Percentiles rank a stretch among this genome's conserved stretches.
These are phyloP conservation scores for Calcarius lapponicus DNA, from an alignment of 2,797 vertebrate species.

Conservation along the genomic window DNA sequence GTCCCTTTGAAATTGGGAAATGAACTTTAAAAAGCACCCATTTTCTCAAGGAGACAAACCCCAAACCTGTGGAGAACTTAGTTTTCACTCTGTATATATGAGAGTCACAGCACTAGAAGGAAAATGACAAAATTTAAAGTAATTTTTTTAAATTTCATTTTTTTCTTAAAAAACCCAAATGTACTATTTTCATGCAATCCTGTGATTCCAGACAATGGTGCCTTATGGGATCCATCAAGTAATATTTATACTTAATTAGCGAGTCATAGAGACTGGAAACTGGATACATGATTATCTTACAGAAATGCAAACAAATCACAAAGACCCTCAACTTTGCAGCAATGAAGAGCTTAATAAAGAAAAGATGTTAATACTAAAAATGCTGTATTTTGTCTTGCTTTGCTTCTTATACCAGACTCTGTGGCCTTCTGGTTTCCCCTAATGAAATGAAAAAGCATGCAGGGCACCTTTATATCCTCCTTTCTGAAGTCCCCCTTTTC, in stretches of 20 bases:
- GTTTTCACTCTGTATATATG: background rate
- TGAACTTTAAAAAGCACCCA: background rate
- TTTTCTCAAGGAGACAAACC: background rate
- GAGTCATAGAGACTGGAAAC: background rate
- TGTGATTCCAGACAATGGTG: background rate
- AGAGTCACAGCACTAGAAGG: background rate
- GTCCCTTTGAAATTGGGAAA: background rate
- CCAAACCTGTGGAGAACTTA: background rate
- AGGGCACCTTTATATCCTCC: background rate
- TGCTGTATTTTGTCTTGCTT: background rate
- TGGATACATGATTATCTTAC: background rate
- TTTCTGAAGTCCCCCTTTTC: background rate
- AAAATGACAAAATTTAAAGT: background rate
- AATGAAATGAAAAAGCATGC: background rate
- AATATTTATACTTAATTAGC: background rate
- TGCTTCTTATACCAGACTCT: background rate
- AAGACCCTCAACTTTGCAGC: background rate
- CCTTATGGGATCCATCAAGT: background rate
- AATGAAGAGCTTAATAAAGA: constrained; percentile 16
- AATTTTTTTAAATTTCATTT: too few relatives aligned
- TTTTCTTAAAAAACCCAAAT: background rate
- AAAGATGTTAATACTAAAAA: background rate
- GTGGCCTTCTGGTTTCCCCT: background rate
- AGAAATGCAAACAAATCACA: constrained; percentile 24
- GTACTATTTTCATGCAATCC: background rate